phyloP scores from a whole-genome alignment of 2,888 invertebrate genomes.

The Julus scanicus region DNA sequence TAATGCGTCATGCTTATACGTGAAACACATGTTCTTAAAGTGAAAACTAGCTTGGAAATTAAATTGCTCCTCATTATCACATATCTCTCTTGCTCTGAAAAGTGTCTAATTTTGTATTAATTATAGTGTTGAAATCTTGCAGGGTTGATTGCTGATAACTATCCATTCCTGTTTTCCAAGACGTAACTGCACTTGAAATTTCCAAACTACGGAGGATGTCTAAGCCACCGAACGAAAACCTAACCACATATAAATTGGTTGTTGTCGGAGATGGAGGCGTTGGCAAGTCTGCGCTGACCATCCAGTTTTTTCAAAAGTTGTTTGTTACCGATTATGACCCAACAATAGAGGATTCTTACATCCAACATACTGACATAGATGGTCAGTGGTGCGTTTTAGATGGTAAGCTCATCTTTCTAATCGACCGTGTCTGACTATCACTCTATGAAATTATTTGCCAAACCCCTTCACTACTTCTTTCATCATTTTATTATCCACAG shows the following conservation, averaged over 20 bases:
- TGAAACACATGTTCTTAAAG: background rate
- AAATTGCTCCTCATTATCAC: background rate
- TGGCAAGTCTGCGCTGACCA: constrained; percentile 96
- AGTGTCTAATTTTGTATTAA: background rate
- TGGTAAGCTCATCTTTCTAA: constrained; percentile 71
- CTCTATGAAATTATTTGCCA: too few species aligned
- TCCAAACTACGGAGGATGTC: constrained; percentile 60
- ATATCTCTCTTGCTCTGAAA: background rate
- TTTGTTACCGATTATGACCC: constrained; percentile 96
- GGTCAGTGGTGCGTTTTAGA: constrained; percentile 91
- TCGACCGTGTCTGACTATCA: background rate
- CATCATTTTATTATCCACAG: too few species aligned
- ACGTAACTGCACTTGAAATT: background rate
- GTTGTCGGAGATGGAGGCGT: constrained; percentile 96
- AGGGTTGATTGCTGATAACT: background rate
- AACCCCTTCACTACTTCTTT: too few species aligned
- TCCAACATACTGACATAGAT: constrained; percentile 93
- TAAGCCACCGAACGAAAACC: constrained; percentile 66
- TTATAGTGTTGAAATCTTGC: background rate
- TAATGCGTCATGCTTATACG: background rate
- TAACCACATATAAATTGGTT: constrained; percentile 81
- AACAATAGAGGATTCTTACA: constrained; percentile 94
- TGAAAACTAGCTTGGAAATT: background rate
- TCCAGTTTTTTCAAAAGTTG: constrained; percentile 93
- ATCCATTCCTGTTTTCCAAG: background rate